Evolutionary conservation across 2,113 vertebrate species (phyloP).

Genomic region (Empidonax traillii): DNA sequence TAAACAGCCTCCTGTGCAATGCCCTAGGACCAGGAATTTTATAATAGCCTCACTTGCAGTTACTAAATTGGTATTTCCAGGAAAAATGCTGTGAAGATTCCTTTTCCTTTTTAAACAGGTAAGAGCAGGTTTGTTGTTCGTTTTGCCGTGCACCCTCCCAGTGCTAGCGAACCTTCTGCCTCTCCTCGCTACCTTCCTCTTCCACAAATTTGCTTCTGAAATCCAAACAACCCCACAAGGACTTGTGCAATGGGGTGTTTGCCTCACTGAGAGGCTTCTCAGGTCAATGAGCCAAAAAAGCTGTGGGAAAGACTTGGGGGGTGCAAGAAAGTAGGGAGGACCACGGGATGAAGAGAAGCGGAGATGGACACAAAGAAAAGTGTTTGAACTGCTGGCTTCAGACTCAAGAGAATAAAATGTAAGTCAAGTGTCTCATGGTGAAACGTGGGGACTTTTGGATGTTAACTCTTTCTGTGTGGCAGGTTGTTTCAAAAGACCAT

Average conservation of each 20-base stretch:
- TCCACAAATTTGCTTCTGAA: neutral
- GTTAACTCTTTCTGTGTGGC: neutral
- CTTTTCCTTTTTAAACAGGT: neutral
- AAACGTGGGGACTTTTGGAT: neutral
- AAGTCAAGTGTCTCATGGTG: neutral
- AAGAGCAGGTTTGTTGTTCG: neutral
- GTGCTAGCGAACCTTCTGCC: rapidly evolving
- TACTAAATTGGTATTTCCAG: neutral
- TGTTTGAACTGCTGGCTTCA: neutral
- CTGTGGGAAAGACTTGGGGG: neutral
- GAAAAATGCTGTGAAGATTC: neutral
- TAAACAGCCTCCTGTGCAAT: neutral
- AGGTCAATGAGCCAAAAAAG: neutral
- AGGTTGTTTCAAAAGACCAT: neutral
- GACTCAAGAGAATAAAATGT: neutral
- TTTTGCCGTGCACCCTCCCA: neutral
- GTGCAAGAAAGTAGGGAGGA: neutral
- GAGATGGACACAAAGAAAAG: neutral
- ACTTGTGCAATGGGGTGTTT: neutral
- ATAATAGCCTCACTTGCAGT: neutral
- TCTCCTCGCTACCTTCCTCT: neutral
- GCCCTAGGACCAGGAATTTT: neutral
- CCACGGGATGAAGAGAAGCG: neutral
- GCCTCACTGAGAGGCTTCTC: neutral
- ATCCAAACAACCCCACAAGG: neutral